Conservation (phyloP, 2,888 invertebrate species). For the Agriotes lineatus region DNA sequence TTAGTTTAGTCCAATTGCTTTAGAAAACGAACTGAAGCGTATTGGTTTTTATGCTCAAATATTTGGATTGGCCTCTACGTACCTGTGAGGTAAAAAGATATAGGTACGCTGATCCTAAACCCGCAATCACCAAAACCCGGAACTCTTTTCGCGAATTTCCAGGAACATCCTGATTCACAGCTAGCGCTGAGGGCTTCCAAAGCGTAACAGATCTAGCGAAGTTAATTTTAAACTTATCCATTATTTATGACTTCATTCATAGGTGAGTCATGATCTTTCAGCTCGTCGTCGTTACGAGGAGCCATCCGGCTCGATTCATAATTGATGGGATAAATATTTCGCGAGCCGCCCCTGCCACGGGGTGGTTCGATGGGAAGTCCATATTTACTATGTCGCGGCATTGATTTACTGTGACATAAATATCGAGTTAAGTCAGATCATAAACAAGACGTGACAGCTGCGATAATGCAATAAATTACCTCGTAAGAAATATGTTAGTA, state of each 20-base stretch:
- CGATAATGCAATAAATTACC: slow-evolving; percentile 11
- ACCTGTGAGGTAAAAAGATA: too few species aligned
- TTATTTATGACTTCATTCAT: slow-evolving; percentile 43
- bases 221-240: slow-evolving; percentile 33
- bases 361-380: not conserved
- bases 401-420: slow-evolving; percentile 13
- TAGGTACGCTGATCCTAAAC: too few species aligned
- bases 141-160: not conserved
- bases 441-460: slow-evolving; percentile 15
- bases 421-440: slow-evolving; percentile 8
- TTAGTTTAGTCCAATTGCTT: too few species aligned
- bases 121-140: too few species aligned
- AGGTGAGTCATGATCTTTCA: slow-evolving; percentile 36
- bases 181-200: not conserved
- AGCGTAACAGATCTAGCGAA: slow-evolving; percentile 8
- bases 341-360: not conserved
- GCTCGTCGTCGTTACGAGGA: slow-evolving; percentile 8
- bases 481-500: slow-evolving; percentile 10
- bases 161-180: not conserved
- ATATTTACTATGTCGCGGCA: not conserved
- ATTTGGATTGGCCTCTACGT: too few species aligned
- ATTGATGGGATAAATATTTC: slow-evolving; percentile 21
- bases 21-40: too few species aligned
- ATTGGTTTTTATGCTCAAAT: too few species aligned
- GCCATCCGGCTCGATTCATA: slow-evolving; percentile 22